Percentiles rank a stretch among this genome's conserved stretches.
Conservation (phyloP, 2,797 vertebrate species). For the Halcyon badia region DNA sequence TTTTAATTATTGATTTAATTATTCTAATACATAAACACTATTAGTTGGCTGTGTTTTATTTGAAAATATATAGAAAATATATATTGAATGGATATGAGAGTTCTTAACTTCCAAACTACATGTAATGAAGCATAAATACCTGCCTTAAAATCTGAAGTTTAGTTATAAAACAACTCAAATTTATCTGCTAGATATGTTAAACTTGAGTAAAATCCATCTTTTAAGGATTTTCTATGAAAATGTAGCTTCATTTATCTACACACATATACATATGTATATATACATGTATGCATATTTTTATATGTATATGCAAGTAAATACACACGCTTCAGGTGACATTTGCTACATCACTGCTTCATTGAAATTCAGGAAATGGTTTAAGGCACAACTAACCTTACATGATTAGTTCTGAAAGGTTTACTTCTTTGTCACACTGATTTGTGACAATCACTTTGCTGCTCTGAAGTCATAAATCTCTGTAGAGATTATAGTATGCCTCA, state of each 20-base stretch:
- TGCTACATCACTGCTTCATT: neutral
- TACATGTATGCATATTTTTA: fast-evolving
- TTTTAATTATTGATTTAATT: neutral
- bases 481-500: neutral
- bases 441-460: conserved; percentile 42
- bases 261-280: neutral
- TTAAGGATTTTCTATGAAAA: neutral
- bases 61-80: neutral
- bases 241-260: neutral
- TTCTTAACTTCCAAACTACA: neutral
- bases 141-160: neutral
- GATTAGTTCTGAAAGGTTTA: conserved; percentile 41
- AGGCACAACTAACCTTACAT: conserved; percentile 32
- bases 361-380: conserved; percentile 27
- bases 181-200: neutral
- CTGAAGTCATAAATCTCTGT: conserved; percentile 10
- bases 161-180: neutral
- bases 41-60: neutral
- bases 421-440: conserved; percentile 59
- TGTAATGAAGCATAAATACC: neutral
- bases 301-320: neutral
- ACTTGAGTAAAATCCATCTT: neutral
- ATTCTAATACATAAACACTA: neutral
- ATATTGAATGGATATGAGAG: neutral
- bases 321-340: neutral